Evolutionary conservation across 2,113 vertebrate genomes (phyloP).

Genomic region (Rana temporaria): DNA sequence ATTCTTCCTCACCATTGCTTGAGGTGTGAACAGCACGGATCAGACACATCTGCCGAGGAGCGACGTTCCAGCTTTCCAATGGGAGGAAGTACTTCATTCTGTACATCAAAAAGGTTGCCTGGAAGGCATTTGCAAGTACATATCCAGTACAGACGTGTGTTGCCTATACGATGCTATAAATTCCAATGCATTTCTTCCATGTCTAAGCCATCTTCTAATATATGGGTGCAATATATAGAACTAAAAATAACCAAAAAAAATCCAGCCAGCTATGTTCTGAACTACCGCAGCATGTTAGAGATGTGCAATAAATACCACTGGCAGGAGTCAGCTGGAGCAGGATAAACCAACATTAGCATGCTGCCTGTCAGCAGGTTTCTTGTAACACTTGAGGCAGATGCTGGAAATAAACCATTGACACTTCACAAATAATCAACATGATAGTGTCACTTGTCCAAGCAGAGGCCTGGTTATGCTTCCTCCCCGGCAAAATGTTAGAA

Average conservation of each 20-base stretch:
- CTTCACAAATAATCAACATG: too few species aligned
- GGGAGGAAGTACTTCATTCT: conserved; percentile 5
- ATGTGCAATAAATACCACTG: background rate
- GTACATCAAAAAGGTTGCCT: conserved; percentile 16
- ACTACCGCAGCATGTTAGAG: background rate
- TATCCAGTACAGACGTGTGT: background rate
- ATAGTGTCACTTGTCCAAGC: too few species aligned
- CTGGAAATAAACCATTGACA: too few species aligned
- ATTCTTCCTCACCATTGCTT: background rate
- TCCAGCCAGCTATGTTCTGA: background rate
- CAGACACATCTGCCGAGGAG: background rate
- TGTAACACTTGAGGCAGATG: too few species aligned
- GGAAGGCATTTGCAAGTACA: conserved; percentile 10
- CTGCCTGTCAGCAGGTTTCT: too few species aligned
- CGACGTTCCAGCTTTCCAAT: conserved; percentile 7
- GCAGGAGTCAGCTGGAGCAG: background rate
- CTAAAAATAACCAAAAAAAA: background rate
- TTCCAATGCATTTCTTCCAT: background rate
- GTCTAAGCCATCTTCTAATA: background rate
- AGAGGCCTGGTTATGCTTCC: too few species aligned
- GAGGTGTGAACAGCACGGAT: conserved; percentile 15
- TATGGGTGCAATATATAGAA: background rate
- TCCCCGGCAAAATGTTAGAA: too few species aligned
- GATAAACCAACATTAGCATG: too few species aligned
- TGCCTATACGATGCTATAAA: conserved; percentile 15